Base-by-base conservation (phyloP, 1,140 invertebrate species). In the Drosophila murphyi region DNA sequence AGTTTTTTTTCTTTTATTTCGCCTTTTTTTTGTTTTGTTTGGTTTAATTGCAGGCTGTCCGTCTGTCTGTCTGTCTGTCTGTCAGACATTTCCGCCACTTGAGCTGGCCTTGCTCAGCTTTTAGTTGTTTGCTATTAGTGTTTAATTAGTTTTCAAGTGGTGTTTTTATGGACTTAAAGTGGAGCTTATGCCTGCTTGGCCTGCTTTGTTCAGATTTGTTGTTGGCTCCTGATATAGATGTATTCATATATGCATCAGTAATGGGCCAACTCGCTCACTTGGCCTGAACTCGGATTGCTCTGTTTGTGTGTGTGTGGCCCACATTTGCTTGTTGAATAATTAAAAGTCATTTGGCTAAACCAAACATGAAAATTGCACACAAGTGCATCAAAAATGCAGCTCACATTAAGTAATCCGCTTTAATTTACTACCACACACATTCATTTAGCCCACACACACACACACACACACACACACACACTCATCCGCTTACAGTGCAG, bases 141-240 rank as follows among this genome's bases (percentile, higher is more conserved):
- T 91, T 91, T 91, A 91, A 91, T 91, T 91, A 91, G 90, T 91
- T 91, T 90, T 91, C 90, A 91, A 91, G 90, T 91, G 90, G 74
- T 88, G 69, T 82, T 91, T 91, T 91, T 82, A 91, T 91, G 68
- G 68, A 91, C 72, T 85, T 68, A 83, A 81, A 82, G 79, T 67
- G 67, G 34, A 12, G 71, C 70, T 86, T 69, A 78, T 69, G 71
- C 62, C 50, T 51, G 34, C 35, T 43, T 28, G 39, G 10, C 8
- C 10, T 8, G 10, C 39, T 43, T n/a, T n/a, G 39, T 2, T 50
- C 52, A 73, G 77, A 79, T 78, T 78, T 71, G 56, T 50, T 56
- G 52, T 5, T 20, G 20, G 20, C 20, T 20, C 20, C 20, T 20
- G 20, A 20, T 20, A 0, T 20, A 20, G 20, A 20, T 20, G 20